Evolutionary conservation across 2,797 vertebrate species (phyloP).

Genomic region (Scolopax bukidnonensis): DNA sequence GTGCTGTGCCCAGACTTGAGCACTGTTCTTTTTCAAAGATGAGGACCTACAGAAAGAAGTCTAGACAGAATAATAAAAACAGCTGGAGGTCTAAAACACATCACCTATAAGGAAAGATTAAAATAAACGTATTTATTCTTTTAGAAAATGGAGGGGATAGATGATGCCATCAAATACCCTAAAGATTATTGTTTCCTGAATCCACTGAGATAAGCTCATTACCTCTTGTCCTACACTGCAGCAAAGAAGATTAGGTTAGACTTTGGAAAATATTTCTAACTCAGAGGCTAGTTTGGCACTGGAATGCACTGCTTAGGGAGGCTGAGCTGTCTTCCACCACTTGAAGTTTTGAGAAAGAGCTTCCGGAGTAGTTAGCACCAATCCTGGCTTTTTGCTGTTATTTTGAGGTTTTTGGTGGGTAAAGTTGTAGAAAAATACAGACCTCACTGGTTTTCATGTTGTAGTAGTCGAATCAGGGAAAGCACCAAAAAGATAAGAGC

Average conservation of each 20-base stretch:
- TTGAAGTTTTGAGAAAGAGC: neutral
- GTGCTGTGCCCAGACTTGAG: neutral
- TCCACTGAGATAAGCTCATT: neutral
- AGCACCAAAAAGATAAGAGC: neutral
- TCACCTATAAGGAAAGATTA: neutral
- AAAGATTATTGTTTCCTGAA: neutral
- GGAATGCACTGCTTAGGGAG: neutral
- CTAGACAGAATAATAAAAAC: neutral
- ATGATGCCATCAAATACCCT: neutral
- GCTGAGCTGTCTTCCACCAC: neutral
- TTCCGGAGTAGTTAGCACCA: neutral
- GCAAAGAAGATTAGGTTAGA: neutral
- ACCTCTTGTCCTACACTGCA: neutral
- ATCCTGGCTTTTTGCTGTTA: neutral
- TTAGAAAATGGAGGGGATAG: neutral
- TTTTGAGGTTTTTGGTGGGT: neutral
- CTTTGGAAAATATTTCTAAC: neutral
- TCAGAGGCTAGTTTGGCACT: neutral
- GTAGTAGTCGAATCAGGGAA: neutral
- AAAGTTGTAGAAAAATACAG: neutral
- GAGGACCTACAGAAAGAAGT: neutral
- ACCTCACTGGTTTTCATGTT: neutral
- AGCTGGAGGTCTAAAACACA: neutral
- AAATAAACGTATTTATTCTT: neutral
- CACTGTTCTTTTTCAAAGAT: neutral